Conservation (phyloP, 2,888 invertebrate species). For the Zygogramma bicolorata region DNA sequence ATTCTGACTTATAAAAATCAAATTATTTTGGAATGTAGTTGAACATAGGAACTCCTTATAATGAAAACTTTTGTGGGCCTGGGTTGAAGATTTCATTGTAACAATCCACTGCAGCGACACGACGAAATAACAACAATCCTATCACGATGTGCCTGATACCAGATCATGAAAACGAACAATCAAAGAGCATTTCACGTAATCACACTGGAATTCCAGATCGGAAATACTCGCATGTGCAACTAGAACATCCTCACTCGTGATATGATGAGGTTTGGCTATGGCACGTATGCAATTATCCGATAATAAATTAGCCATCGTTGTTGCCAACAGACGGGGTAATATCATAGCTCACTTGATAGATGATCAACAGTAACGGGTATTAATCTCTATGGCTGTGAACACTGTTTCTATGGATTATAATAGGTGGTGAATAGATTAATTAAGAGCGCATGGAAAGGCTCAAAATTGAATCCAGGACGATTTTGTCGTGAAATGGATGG, state of each 20-base stretch:
- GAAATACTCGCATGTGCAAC: constrained; percentile 29
- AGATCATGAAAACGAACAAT: not conserved
- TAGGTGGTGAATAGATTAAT: constrained; percentile 42
- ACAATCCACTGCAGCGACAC: too few relatives aligned
- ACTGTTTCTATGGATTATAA: constrained; percentile 41
- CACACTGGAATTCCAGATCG: constrained; percentile 22
- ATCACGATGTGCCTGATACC: not conserved
- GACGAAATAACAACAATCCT: not conserved
- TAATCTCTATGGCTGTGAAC: constrained; percentile 37
- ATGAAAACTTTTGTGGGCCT: too few relatives aligned
- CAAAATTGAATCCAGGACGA: constrained; percentile 18
- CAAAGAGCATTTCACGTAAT: not conserved
- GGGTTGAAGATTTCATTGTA: too few relatives aligned
- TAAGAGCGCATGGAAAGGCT: constrained; percentile 19
- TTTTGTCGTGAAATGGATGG: constrained; percentile 19
- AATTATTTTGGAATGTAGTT: too few relatives aligned
- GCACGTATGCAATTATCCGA: constrained; percentile 52
- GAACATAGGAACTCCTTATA: too few relatives aligned
- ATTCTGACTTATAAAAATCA: too few relatives aligned
- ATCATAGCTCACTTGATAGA: constrained; percentile 45
- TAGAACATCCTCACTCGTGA: constrained; percentile 33
- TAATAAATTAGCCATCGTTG: constrained; percentile 52
- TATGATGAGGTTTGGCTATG: constrained; percentile 45
- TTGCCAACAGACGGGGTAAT: constrained; percentile 46
- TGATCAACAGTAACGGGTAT: constrained; percentile 43